Percentiles rank a stretch among this genome's conserved stretches.
Evolutionary conservation across 2,113 vertebrate species (phyloP).

Genomic region (Cnemophilus loriae): DNA sequence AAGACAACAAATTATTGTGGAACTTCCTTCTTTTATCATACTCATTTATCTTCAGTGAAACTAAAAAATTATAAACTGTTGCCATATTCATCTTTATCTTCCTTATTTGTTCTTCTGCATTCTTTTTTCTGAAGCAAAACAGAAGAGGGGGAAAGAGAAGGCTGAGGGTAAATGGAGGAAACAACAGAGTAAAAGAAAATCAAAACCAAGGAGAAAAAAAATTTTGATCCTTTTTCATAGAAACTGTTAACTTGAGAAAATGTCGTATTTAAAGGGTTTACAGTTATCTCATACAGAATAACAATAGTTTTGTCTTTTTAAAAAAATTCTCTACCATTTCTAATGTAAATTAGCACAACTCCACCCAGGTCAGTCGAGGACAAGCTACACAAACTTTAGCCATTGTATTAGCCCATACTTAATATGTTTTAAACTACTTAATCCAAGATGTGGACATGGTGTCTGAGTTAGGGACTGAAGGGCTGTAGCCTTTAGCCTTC

Average conservation of each 20-base stretch:
- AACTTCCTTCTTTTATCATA: neutral
- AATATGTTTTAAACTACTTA: neutral
- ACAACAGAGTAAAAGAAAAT: neutral
- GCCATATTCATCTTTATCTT: neutral
- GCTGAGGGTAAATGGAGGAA: neutral
- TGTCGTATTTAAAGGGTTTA: neutral
- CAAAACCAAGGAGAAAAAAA: neutral
- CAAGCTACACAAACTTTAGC: neutral
- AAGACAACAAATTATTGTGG: neutral
- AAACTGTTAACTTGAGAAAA: neutral
- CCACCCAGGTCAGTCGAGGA: neutral
- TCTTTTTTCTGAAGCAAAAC: neutral
- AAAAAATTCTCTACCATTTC: neutral
- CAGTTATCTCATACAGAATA: neutral
- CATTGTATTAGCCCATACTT: neutral
- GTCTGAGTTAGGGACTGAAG: neutral
- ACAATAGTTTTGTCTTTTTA: neutral
- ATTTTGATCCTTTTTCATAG: neutral
- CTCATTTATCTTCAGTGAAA: neutral
- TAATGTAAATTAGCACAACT: neutral
- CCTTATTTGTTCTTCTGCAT: neutral
- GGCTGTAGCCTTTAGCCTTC: neutral
- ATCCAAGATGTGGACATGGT: neutral
- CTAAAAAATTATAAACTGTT: neutral
- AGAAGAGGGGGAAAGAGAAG: neutral